Percentiles rank a stretch among this genome's conserved stretches.
These are phyloP conservation scores for Cylindroiulus punctatus DNA, from an alignment of 2,888 invertebrate species.

Conservation along the genomic window DNA sequence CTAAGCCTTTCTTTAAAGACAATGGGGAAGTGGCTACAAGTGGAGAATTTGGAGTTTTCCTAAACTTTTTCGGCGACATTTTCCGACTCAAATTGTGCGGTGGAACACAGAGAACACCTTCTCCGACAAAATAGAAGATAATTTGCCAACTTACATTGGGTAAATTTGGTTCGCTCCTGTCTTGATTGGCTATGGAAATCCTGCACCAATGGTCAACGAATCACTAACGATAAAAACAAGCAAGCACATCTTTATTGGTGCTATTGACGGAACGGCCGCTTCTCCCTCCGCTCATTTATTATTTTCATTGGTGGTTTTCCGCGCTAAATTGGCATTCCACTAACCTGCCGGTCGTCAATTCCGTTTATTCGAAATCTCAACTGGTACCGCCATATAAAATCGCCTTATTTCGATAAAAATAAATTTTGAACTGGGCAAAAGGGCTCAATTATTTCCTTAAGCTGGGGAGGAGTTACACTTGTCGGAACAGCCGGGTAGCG, in stretches of 20 bases:
- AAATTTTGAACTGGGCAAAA: neutral
- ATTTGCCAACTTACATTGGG: conserved; percentile 80
- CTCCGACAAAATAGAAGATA: conserved; percentile 68
- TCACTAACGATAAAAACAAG: conserved; percentile 59
- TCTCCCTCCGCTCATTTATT: conserved; percentile 45
- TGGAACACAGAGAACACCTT: conserved; percentile 56
- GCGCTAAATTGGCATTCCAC: neutral
- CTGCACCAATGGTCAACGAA: conserved; percentile 86
- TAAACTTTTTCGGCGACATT: conserved; percentile 27
- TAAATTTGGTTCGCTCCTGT: conserved; percentile 73
- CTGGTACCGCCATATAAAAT: neutral
- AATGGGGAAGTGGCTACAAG: conserved; percentile 49
- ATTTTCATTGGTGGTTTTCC: neutral
- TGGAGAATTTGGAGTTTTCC: neutral
- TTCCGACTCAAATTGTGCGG: conserved; percentile 55
- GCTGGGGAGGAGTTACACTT: neutral
- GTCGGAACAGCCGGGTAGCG: neutral
- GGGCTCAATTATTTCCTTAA: neutral
- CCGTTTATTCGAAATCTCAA: neutral
- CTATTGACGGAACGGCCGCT: conserved; percentile 26
- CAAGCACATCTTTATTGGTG: conserved; percentile 55
- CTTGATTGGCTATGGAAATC: conserved; percentile 80
- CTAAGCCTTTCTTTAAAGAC: neutral
- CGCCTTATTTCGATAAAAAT: neutral
- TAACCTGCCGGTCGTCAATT: neutral